These are phyloP conservation scores for Phrynocephalus versicolor DNA, from an alignment of 2,113 vertebrate genomes.

Conservation along the genomic window DNA sequence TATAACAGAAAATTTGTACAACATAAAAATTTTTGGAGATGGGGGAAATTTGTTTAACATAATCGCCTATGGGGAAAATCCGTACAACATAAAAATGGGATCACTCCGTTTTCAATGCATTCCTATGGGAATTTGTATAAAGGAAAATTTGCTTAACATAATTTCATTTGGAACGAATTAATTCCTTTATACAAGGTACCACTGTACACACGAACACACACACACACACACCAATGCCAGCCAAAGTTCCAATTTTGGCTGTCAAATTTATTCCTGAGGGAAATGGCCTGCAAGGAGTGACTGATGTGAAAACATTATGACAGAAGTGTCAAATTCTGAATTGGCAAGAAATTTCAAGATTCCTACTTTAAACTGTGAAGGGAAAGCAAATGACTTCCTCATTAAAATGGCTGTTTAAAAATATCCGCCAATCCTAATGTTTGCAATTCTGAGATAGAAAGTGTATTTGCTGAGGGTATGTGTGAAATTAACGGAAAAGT, in stretches of 20 bases:
- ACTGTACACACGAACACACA: too few relatives aligned
- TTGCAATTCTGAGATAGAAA: neutral
- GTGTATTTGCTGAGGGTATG: neutral
- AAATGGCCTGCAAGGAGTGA: neutral
- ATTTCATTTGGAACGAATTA: too few relatives aligned
- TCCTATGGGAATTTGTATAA: too few relatives aligned
- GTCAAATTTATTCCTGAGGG: neutral
- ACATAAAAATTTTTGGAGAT: too few relatives aligned
- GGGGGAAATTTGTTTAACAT: too few relatives aligned
- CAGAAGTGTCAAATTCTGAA: neutral
- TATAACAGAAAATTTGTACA: too few relatives aligned
- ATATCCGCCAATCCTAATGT: neutral
- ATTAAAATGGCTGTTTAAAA: neutral
- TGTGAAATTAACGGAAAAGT: neutral
- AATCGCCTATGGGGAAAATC: too few relatives aligned
- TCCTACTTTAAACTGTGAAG: neutral
- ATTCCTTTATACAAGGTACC: too few relatives aligned
- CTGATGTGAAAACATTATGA: slow-evolving; percentile 1
- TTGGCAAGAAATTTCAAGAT: neutral
- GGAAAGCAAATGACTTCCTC: neutral
- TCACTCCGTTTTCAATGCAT: too few relatives aligned
- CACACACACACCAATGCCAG: neutral
- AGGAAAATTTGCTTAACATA: too few relatives aligned
- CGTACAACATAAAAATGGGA: too few relatives aligned
- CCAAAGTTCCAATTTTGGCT: neutral